Evolutionary conservation across 1,140 invertebrate genomes (phyloP).

Genomic region (Octopus sinensis): DNA sequence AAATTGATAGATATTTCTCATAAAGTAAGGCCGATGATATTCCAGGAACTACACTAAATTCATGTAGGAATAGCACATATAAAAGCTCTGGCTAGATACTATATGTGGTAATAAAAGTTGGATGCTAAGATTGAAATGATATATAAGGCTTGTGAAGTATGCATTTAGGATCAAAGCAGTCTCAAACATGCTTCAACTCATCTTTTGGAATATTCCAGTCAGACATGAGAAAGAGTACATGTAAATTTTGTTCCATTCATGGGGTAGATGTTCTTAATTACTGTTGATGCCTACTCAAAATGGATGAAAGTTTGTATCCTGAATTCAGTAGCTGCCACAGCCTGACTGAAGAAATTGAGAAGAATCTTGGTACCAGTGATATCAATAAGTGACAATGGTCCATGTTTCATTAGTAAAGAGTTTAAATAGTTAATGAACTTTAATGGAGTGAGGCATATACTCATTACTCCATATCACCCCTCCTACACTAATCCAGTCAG

Average conservation of each 20-base stretch:
- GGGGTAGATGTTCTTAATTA: neutral
- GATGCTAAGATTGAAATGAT: neutral
- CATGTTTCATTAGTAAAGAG: no score
- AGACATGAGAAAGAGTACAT: neutral
- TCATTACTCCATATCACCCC: no score
- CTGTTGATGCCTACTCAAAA: neutral
- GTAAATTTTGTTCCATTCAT: neutral
- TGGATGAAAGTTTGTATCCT: no score
- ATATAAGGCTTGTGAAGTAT: neutral
- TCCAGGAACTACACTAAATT: neutral
- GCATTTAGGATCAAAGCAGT: neutral
- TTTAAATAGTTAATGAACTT: no score
- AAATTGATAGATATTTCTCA: neutral
- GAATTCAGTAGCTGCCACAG: no score
- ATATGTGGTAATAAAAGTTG: neutral
- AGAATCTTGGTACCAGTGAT: no score
- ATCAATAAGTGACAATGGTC: no score
- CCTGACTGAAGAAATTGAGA: no score
- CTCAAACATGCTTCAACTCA: neutral
- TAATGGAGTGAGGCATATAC: no score
- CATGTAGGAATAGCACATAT: neutral
- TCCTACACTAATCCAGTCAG: no score
- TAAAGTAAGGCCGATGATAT: neutral
- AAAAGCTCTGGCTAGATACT: neutral
- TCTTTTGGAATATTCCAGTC: neutral